Base-by-base conservation (phyloP, 2,113 vertebrate genomes). In the Motacilla tschutschensis region DNA sequence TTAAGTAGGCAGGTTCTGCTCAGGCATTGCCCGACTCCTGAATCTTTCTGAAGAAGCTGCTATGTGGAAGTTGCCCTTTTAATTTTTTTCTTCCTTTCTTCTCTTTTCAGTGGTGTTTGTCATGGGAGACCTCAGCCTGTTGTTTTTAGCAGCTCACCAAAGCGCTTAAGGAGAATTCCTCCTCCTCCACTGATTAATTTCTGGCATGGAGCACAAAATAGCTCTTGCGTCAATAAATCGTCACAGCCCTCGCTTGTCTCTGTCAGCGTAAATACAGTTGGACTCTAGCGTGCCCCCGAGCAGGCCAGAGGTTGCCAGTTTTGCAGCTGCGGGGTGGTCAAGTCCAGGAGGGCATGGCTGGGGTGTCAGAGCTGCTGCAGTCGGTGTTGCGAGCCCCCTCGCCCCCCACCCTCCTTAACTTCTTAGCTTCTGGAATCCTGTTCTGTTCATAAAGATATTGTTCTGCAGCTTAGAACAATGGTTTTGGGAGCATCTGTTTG, bases 141-240 rank as follows among this genome's bases (percentile, higher is more conserved):
- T 69, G 70, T 58, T 83, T 53, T 65, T 55, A 95, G 85, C 71
- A 76, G 33, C 59, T 85, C 66, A 79, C 66, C 66, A 64, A 85
- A 87, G 90, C 79, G 77, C 94, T 95, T 90, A 51, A 94, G 91
- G 76, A 95, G 94, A 95, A 93, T 93, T 97, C 79, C 54, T 93
- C 90, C 90, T 93, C 70, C 94, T 92, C 62, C 80, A 64, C 89
- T 94, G 94, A 93, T 95, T 93, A 95, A 94, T 92, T 94, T 93
- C 90, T 97, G 97, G 96, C 96, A 89, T 47, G 93, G 74, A 41
- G 90, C 58, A 12, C 62, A 38, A 44, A 94, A 93, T 91, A 72
- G 90, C 92, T 94, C 95, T 96, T 97, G 96, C 96, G 93, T 98
- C 97, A 97, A 90, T 93, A 74, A 88, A 60, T 92, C 96, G 96